Percentiles rank a stretch among this genome's conserved stretches.
Evolutionary conservation across 2,113 vertebrate genomes (phyloP).

Genomic region (Cinclus mexicanus): DNA sequence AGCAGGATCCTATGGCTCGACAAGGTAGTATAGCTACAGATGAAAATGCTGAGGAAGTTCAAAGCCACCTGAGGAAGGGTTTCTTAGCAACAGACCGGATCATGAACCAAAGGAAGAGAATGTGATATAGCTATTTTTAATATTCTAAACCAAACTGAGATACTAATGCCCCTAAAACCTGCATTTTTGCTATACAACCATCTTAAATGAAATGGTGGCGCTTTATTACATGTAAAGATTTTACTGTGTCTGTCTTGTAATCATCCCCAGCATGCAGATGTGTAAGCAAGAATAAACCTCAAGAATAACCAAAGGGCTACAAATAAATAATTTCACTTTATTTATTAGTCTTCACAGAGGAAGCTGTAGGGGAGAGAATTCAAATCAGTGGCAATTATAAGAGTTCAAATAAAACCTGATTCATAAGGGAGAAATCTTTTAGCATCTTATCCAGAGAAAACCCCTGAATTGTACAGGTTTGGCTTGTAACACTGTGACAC

Average conservation of each 20-base stretch:
- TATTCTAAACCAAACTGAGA: background rate
- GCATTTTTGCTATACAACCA: background rate
- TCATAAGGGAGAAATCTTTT: background rate
- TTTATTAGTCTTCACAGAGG: slow-evolving; percentile 9
- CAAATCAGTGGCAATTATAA: background rate
- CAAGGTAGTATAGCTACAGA: background rate
- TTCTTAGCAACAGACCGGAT: slow-evolving; percentile 48
- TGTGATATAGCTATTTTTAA: slow-evolving; percentile 1
- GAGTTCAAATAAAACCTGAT: background rate
- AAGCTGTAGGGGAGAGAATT: background rate
- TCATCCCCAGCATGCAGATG: background rate
- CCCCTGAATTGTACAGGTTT: background rate
- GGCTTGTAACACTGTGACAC: background rate
- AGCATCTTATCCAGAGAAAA: background rate
- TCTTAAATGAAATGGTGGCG: background rate
- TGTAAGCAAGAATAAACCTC: background rate
- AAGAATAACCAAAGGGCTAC: background rate
- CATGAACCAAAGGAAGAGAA: background rate
- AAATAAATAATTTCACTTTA: background rate
- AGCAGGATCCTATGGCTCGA: background rate
- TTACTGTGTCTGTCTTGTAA: background rate
- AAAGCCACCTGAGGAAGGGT: slow-evolving; percentile 39
- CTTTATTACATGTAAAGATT: background rate
- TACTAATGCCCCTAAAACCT: background rate
- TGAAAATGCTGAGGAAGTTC: slow-evolving; percentile 36